Evolutionary conservation across 1,140 invertebrate genomes (phyloP), one percentile per base, ranked within the genome.

Genomic region (Aricia agestis): DNA sequence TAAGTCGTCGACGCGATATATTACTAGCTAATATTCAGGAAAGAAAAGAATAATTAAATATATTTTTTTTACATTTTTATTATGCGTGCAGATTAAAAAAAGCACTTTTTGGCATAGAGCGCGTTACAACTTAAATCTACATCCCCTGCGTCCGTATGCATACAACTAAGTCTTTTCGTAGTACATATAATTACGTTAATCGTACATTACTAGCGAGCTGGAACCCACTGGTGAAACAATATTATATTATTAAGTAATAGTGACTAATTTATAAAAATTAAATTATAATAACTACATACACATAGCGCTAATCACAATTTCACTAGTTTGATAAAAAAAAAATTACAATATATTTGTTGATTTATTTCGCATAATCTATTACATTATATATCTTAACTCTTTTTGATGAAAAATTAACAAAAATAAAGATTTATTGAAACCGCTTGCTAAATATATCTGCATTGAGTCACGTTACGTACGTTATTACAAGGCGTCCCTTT

Each of bases 271-370:
- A 63, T 63, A 63, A 9, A 63, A 63, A 63, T 52, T 52, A 63
- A 63, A 63, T 63, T 19, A 63, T 63, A 63, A 63, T 63, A 63
- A 63, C 59, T 63, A 63, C 59, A 63, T 63, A 63, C 59, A 63
- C 59, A 63, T 63, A 63, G 59, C 59, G 59, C 59, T 63, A 63
- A 63, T 63, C 59, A 63, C 59, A 63, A 63, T 63, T 63, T 63
- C 19, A 19, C 59, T 63, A 63, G 59, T 63, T 63, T 13, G 59
- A 63, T 59, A 59, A 63, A 19, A 63, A 63, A 61, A 11, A 63
- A 18, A 59, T 15, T 63, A 63, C 59, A 63, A 63, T 59, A 59
- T 59, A 59, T 63, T 25, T 63, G 19, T 63, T 63, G 19, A 63
- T 25, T 63, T 63, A 9, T 18, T 63, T 63, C 19, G 18, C 59